Conservation (phyloP, 2,797 vertebrate genomes). For the Zenarchopterus dispar region DNA sequence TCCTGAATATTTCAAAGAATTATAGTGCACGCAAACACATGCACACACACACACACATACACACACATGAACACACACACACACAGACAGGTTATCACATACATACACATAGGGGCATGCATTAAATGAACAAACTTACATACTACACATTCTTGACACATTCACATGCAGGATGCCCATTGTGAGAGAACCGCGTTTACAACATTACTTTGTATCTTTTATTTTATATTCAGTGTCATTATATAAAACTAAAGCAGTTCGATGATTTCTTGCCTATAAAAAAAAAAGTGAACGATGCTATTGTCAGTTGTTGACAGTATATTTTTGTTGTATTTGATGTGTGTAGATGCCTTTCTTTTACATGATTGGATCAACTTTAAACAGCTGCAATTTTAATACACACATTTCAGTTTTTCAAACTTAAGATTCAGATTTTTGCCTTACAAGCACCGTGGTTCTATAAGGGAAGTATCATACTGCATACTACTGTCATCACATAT, state of each 20-base stretch:
- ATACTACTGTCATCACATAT: slow-evolving; percentile 50
- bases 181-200: slow-evolving; percentile 82
- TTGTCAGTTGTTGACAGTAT: slow-evolving; percentile 53
- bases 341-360: slow-evolving; percentile 65
- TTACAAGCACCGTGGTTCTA: slow-evolving; percentile 70
- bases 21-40: slow-evolving; percentile 39
- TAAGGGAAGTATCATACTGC: slow-evolving; percentile 64
- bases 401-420: slow-evolving; percentile 58
- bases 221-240: slow-evolving; percentile 60
- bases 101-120: not conserved
- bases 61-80: slow-evolving; percentile 32
- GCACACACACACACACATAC: slow-evolving; percentile 5
- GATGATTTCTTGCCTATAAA: slow-evolving; percentile 51
- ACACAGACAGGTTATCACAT: slow-evolving; percentile 8
- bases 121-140: no score
- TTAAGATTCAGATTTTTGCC: slow-evolving; percentile 70
- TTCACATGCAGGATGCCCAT: slow-evolving; percentile 62
- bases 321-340: slow-evolving; percentile 64
- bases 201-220: slow-evolving; percentile 67
- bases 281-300: slow-evolving; percentile 28
- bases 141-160: no score
- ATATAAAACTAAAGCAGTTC: slow-evolving; percentile 48
- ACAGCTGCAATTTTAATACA: slow-evolving; percentile 67
- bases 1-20: slow-evolving; percentile 77
- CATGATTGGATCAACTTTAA: slow-evolving; percentile 60